Conservation (phyloP, 37 sponge, comb jelly and placozoan genomes). For the Eunapius fragilis region DNA sequence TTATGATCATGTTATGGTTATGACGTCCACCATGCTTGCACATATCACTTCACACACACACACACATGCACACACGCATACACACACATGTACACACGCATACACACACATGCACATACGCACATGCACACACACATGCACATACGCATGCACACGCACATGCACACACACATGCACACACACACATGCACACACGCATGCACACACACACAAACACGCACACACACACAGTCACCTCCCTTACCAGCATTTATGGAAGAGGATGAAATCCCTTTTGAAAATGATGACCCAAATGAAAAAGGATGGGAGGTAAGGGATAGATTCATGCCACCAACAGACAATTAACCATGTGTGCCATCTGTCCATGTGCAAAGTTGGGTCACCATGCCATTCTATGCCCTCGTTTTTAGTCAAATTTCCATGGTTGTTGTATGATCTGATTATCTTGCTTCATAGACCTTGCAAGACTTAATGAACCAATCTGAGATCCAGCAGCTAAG, state of each 20-base stretch:
- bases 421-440: not conserved
- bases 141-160: not conserved
- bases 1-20: too few relatives aligned
- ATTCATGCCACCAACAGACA: not conserved
- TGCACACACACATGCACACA: not conserved
- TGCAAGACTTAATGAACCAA: constrained; percentile 57
- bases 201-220: not conserved
- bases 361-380: too few relatives aligned
- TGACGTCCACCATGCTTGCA: too few relatives aligned
- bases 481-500: constrained; percentile 22
- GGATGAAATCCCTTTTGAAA: not conserved
- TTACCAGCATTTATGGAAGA: not conserved
- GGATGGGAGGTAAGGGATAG: not conserved
- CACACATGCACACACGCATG: not conserved
- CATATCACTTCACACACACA: not conserved
- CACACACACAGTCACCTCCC: not conserved
- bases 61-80: not conserved
- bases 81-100: not conserved
- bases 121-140: not conserved
- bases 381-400: too few relatives aligned
- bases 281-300: not conserved
- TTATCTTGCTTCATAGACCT: constrained; percentile 25
- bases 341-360: not conserved
- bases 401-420: not conserved
- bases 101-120: not conserved